phyloP scores from a whole-genome alignment of 2,888 invertebrate species.

The Cheilosia soror region DNA sequence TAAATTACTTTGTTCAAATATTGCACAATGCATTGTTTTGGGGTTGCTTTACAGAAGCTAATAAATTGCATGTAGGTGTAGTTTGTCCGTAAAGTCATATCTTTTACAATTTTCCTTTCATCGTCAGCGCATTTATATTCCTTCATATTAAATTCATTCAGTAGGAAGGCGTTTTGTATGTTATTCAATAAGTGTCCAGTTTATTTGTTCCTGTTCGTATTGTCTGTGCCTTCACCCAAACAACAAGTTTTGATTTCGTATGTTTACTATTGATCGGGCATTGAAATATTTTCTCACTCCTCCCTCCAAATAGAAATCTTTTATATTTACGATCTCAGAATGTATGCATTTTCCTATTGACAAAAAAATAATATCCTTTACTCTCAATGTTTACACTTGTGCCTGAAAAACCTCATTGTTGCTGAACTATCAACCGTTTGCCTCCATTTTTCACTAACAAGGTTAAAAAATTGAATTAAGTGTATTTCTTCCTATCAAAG shows the following conservation, averaged over 20 bases:
- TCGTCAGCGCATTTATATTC: slow-evolving; percentile 37
- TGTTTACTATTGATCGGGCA: slow-evolving; percentile 37
- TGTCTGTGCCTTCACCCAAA: slow-evolving; percentile 28
- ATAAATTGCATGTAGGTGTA: neutral
- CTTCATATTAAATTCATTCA: slow-evolving; percentile 54
- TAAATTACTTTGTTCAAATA: too few relatives aligned
- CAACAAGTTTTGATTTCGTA: slow-evolving; percentile 32
- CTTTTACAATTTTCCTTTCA: neutral
- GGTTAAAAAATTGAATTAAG: slow-evolving; percentile 73
- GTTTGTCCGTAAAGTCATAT: neutral
- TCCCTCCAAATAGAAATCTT: slow-evolving; percentile 38
- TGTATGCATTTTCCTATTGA: slow-evolving; percentile 23
- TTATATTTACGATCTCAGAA: slow-evolving; percentile 24
- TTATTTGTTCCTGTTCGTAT: slow-evolving; percentile 59
- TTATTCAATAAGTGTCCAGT: slow-evolving; percentile 65
- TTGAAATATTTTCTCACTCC: slow-evolving; percentile 70
- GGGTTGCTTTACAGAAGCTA: too few relatives aligned
- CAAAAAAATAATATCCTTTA: slow-evolving; percentile 53
- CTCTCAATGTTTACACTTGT: slow-evolving; percentile 73
- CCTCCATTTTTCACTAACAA: slow-evolving; percentile 61
- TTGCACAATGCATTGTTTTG: too few relatives aligned
- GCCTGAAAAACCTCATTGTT: slow-evolving; percentile 54
- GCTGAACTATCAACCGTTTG: slow-evolving; percentile 32
- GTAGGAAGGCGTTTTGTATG: slow-evolving; percentile 50
- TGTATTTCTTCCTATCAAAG: slow-evolving; percentile 38